phyloP scores from a whole-genome alignment of 1,140 invertebrate species.

The Cotesia typhae region DNA sequence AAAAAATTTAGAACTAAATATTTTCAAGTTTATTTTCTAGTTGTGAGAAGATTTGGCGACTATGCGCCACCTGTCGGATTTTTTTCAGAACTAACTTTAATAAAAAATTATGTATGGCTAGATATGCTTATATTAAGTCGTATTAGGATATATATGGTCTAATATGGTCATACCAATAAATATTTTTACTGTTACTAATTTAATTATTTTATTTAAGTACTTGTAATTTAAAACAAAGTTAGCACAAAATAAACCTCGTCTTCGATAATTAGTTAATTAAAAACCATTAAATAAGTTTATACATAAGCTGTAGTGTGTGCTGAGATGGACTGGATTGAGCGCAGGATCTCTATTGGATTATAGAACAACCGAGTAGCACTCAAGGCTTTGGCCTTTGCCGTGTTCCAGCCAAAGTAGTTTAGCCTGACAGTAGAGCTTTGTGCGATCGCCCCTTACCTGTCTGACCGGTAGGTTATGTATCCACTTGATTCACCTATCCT shows the following conservation, averaged over 20 bases:
- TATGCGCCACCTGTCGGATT: not conserved
- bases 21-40: not conserved
- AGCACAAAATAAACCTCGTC: too few relatives aligned
- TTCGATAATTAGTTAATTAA: too few relatives aligned
- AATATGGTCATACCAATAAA: too few relatives aligned
- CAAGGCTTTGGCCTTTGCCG: conserved; percentile 46
- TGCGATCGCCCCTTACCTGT: conserved; percentile 49
- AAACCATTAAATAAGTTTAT: too few relatives aligned
- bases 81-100: not conserved
- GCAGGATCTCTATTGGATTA: conserved; percentile 54
- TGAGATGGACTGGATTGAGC: conserved; percentile 31
- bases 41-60: not conserved
- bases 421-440: conserved; percentile 53
- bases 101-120: not conserved
- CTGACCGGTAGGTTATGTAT: conserved; percentile 53
- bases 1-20: not conserved
- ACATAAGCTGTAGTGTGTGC: too few relatives aligned
- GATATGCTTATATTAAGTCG: too few relatives aligned
- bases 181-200: too few relatives aligned
- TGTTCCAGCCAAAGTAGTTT: conserved; percentile 52
- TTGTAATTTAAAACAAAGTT: too few relatives aligned
- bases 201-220: too few relatives aligned
- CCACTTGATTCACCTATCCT: conserved; percentile 11
- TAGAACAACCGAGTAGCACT: conserved; percentile 55
- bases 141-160: too few relatives aligned